These are phyloP conservation scores for Empis livida DNA, from an alignment of 2,888 invertebrate species.

Conservation along the genomic window DNA sequence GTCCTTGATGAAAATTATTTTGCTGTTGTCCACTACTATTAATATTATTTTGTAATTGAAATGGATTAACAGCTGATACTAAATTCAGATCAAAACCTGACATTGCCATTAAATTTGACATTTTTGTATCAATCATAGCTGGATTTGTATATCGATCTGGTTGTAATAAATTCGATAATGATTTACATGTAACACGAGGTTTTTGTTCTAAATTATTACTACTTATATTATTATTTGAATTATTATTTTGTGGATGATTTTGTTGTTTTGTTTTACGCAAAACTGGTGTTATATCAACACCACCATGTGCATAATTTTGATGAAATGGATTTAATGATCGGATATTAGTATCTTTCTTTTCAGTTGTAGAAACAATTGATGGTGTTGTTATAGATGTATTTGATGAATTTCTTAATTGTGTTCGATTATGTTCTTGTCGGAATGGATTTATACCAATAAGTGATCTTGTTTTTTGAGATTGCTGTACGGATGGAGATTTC, in stretches of 20 bases:
- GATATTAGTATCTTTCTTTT: background rate
- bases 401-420: constrained; percentile 3
- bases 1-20: constrained; percentile 3
- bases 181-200: constrained; percentile 48
- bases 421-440: constrained; percentile 5
- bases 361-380: constrained; percentile 4
- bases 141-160: constrained; percentile 30
- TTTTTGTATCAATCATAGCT: constrained; percentile 33
- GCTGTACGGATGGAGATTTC: constrained; percentile 4
- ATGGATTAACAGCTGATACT: constrained; percentile 9
- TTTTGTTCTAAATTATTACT: constrained; percentile 39
- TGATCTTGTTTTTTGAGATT: constrained; percentile 19
- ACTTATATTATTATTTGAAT: too few species aligned
- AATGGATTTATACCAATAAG: constrained; percentile 27
- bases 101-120: constrained; percentile 22
- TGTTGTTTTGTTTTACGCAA: constrained; percentile 30
- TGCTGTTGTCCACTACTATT: constrained; percentile 9
- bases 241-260: constrained; percentile 19
- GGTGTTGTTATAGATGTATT: constrained; percentile 12
- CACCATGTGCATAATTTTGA: background rate
- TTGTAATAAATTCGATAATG: constrained; percentile 47
- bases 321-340: constrained; percentile 1
- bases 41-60: constrained; percentile 8
- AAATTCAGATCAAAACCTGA: constrained; percentile 28
- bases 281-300: background rate